A percentile compares a stretch with the other conserved stretches of the same genome.
Conservation (phyloP, 2,797 vertebrate species). For the Paratrypauchen microcephalus region DNA sequence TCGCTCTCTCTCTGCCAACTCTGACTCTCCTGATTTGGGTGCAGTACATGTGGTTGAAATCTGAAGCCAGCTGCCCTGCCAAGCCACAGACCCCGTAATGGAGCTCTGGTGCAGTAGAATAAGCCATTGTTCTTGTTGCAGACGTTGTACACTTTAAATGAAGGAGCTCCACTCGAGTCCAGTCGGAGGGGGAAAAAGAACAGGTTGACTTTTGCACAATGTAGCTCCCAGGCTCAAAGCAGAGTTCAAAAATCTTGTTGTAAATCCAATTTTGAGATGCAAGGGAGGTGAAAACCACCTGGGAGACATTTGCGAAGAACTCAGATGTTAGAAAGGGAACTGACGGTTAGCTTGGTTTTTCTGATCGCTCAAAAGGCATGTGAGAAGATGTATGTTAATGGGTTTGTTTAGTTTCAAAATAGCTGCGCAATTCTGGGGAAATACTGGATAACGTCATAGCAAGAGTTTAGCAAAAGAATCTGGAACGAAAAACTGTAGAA, state of each 20-base stretch:
- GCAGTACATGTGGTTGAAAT: constrained; percentile 97
- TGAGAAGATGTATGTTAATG: background rate
- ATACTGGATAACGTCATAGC: too few species aligned
- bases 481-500: too few species aligned
- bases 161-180: constrained; percentile 45
- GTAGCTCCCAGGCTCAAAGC: constrained; percentile 67
- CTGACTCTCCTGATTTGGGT: constrained; percentile 88
- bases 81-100: constrained; percentile 88
- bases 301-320: constrained; percentile 62
- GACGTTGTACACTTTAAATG: constrained; percentile 57
- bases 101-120: constrained; percentile 83
- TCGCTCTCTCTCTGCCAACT: constrained; percentile 76
- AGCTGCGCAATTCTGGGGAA: constrained; percentile 4
- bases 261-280: constrained; percentile 63
- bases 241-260: constrained; percentile 66
- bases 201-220: constrained; percentile 55
- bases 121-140: constrained; percentile 85
- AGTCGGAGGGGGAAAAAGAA: constrained; percentile 16
- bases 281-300: constrained; percentile 41
- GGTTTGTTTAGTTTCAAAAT: constrained; percentile 9
- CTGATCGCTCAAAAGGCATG: constrained; percentile 15
- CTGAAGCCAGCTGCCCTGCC: constrained; percentile 83
- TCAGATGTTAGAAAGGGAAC: constrained; percentile 44
- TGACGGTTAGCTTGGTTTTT: constrained; percentile 44
- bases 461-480: too few species aligned